A percentile compares a stretch with the other conserved stretches of the same genome.
Conservation (phyloP, 2,888 invertebrate genomes). For the Keiferia lycopersicella region DNA sequence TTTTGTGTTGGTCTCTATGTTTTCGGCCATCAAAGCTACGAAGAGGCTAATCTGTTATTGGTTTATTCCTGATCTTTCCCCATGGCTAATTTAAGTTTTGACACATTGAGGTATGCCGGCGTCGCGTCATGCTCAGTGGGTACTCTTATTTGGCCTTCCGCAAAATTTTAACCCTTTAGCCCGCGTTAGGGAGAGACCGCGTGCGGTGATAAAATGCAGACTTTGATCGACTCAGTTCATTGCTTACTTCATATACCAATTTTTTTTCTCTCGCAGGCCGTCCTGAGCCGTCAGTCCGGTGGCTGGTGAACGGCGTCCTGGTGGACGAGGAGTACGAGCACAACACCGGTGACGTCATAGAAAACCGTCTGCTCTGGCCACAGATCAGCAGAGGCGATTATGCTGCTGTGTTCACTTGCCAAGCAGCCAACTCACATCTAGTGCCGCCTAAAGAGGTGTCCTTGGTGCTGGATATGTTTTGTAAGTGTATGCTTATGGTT, state of each 20-base stretch:
- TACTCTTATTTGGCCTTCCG: no score
- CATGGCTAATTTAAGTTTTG: no score
- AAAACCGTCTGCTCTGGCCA: conserved; percentile 89
- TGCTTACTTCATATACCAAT: not conserved
- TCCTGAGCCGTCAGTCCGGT: conserved; percentile 90
- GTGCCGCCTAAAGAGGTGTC: conserved; percentile 90
- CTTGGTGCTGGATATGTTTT: conserved; percentile 88
- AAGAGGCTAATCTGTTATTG: no score
- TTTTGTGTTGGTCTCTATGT: no score
- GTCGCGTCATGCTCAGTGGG: no score
- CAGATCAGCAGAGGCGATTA: conserved; percentile 89
- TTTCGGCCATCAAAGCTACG: no score
- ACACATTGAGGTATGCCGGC: no score
- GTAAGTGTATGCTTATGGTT: conserved; percentile 81
- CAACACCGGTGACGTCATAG: conserved; percentile 92
- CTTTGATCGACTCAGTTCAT: no score
- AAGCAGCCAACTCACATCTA: conserved; percentile 91
- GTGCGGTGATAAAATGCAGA: no score
- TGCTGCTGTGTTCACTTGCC: conserved; percentile 93
- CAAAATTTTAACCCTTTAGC: no score
- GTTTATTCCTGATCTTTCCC: no score
- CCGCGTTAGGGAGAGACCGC: no score
- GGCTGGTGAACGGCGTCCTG: conserved; percentile 90
- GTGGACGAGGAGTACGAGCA: conserved; percentile 92
- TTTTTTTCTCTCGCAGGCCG: conserved; percentile 78